phyloP scores from a whole-genome alignment of 1,140 invertebrate species.

The Eciton burchellii region DNA sequence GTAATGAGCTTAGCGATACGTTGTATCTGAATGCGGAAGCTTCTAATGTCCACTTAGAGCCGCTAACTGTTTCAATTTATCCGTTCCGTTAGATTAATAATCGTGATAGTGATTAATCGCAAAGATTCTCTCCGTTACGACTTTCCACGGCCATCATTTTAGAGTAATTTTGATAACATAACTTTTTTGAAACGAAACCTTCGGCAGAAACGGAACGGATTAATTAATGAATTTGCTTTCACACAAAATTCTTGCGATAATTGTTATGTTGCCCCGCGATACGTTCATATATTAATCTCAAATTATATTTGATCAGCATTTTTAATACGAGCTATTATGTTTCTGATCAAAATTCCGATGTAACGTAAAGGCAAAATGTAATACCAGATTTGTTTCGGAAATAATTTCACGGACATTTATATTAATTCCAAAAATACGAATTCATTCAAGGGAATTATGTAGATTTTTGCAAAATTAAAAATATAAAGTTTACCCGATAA shows the following conservation, averaged over 20 bases:
- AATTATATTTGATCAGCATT: neutral
- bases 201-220: neutral
- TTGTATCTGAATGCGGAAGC: neutral
- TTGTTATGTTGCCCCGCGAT: neutral
- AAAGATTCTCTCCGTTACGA: neutral
- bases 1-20: constrained; percentile 1
- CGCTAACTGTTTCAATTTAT: constrained; percentile 13
- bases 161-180: neutral
- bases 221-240: neutral
- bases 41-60: neutral
- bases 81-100: constrained; percentile 26
- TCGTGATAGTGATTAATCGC: constrained; percentile 28
- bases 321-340: neutral
- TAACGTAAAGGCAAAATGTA: neutral
- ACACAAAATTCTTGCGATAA: neutral
- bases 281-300: neutral
- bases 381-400: constrained; percentile 4
- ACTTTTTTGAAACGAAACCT: constrained; percentile 14
- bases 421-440: neutral
- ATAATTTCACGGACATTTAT: neutral
- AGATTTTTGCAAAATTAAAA: neutral
- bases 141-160: neutral
- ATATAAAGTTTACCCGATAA: neutral
- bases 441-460: neutral
- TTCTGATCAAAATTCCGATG: neutral